Conservation (phyloP, 2,797 vertebrate species). For the Cephalopachus bancanus region DNA sequence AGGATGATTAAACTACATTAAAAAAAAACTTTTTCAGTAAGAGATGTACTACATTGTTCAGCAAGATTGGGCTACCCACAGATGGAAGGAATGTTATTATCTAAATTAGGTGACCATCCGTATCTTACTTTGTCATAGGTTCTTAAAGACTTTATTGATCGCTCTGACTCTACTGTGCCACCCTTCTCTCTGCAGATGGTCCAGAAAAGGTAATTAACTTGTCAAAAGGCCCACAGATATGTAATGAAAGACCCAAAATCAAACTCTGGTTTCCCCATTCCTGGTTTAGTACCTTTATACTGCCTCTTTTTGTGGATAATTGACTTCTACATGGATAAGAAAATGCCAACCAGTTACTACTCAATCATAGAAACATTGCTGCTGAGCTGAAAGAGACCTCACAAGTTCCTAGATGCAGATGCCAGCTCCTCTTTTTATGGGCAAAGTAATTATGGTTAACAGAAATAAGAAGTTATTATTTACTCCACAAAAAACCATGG, state of each 20-base stretch:
- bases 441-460: neutral
- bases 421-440: neutral
- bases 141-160: neutral
- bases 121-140: neutral
- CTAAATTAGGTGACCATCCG: neutral
- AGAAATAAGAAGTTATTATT: neutral
- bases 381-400: neutral
- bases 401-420: neutral
- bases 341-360: rapidly evolving
- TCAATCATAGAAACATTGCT: rapidly evolving
- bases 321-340: rapidly evolving
- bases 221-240: neutral
- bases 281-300: rapidly evolving
- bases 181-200: neutral
- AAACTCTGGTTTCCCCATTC: neutral
- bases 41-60: constrained; percentile 66
- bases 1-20: constrained; percentile 87
- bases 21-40: constrained; percentile 78
- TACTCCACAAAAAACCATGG: neutral
- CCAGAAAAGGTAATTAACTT: neutral
- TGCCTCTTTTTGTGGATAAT: rapidly evolving
- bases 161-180: rapidly evolving
- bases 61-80: constrained; percentile 62
- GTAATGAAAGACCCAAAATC: neutral
- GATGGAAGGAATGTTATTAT: neutral